Conservation (phyloP, 2,113 vertebrate genomes). For the Anseranas semipalmata region DNA sequence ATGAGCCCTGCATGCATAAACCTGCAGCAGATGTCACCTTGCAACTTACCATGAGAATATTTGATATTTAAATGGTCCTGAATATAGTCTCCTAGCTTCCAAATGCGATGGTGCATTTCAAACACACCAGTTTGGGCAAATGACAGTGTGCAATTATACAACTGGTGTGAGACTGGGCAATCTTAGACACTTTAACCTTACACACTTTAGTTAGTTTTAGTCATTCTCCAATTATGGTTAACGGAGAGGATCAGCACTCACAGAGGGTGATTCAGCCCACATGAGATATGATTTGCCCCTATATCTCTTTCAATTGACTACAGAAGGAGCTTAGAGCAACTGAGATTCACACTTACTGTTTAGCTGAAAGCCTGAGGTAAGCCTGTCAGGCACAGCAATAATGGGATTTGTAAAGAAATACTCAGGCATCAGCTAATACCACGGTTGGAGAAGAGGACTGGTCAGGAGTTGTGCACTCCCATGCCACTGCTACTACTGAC, state of each 20-base stretch:
- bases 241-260: neutral
- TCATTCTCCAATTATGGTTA: neutral
- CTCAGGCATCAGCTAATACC: neutral
- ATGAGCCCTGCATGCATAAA: neutral
- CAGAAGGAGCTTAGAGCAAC: neutral
- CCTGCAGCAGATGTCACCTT: neutral
- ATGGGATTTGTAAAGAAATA: neutral
- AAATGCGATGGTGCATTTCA: neutral
- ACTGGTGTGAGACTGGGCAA: neutral
- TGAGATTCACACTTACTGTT: neutral
- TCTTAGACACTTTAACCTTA: neutral
- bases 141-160: accelerated
- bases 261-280: neutral
- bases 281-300: neutral
- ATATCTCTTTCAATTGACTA: neutral
- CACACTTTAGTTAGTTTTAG: neutral
- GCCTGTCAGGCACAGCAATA: neutral
- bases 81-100: neutral
- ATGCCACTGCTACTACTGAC: neutral
- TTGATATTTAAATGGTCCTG: neutral
- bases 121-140: neutral
- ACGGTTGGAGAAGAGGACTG: neutral
- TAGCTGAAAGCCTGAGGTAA: neutral
- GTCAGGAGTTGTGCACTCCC: neutral
- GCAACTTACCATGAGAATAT: neutral